Evolutionary conservation across 2,888 invertebrate genomes (phyloP), one percentile per base, ranked within the genome.

Genomic region (Volucella inanis): DNA sequence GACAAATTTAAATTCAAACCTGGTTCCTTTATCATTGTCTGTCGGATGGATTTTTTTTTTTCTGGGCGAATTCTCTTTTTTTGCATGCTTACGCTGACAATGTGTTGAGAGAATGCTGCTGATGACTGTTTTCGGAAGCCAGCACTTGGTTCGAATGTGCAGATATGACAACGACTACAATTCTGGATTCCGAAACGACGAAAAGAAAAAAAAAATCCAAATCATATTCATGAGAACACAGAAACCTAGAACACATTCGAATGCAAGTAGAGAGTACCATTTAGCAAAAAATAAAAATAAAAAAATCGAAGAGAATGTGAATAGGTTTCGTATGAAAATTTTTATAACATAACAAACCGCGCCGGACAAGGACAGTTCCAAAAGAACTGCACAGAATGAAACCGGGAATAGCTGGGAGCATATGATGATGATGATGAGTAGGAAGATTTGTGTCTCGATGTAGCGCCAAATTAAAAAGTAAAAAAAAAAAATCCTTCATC

Each of bases 1-100:
- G 85, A 85, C 85, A 85, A 85, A 85, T 85, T 85, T 85, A 85
- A 85, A 85, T 85, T 85, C 85, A 85, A 85, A 85, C 81, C 85
- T 85, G 85, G 85, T 85, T 85, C 72, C 81, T 85, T 85, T 85
- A 81, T 85, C 85, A 85, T 85, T 85, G 76, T 85, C 81, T 85
- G 84, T 84, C 80, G 74, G 75, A 31, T 31, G 55, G 49, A 41
- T 57, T 57, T 71, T 78, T 55, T 67, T 76, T 67, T 45, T 38
- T 41, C 57, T 41, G 12, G 14, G 10, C 15, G 15, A 15, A 39
- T 15, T 38, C 64, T 52, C 72, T 64, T 75, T 80, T 80, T 81
- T 81, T 81, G 81, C 81, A 81, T 81, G 70, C 72, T 68, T 64
- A 77, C 65, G 67, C 65, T 77, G 81, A 64, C 85, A 81, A 85